A percentile compares a stretch with the other conserved stretches of the same genome.
phyloP scores from a whole-genome alignment of 2,888 invertebrate genomes.

The Drosophila antonietae region DNA sequence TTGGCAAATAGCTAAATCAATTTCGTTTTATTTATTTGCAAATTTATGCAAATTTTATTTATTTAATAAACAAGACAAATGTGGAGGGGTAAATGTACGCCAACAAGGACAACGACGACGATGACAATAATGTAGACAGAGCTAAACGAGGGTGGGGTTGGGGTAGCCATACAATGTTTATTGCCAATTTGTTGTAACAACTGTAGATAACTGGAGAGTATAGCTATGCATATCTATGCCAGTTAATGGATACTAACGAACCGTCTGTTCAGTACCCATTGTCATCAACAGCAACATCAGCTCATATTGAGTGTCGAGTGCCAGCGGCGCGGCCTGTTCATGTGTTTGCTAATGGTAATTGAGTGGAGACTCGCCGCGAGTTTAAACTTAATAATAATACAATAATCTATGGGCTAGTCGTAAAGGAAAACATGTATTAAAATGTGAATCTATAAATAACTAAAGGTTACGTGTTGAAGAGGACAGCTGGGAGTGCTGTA shows the following conservation, averaged over 20 bases:
- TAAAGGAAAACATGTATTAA: neutral
- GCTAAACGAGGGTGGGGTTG: neutral
- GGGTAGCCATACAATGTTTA: slow-evolving; percentile 33
- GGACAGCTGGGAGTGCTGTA: neutral
- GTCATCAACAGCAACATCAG: slow-evolving; percentile 24
- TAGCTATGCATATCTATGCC: slow-evolving; percentile 22
- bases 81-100: slow-evolving; percentile 41
- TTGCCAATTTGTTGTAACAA: slow-evolving; percentile 66
- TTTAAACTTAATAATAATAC: slow-evolving; percentile 18
- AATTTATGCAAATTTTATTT: slow-evolving; percentile 75
- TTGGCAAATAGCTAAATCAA: slow-evolving; percentile 26
- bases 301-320: slow-evolving; percentile 8
- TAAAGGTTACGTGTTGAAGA: neutral
- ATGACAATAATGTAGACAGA: neutral
- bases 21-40: slow-evolving; percentile 25
- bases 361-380: slow-evolving; percentile 21
- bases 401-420: slow-evolving; percentile 5
- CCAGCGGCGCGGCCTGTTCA: slow-evolving; percentile 4
- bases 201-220: slow-evolving; percentile 15
- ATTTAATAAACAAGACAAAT: slow-evolving; percentile 71
- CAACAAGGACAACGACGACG: slow-evolving; percentile 44
- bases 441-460: neutral
- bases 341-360: slow-evolving; percentile 24
- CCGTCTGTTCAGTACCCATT: slow-evolving; percentile 32
- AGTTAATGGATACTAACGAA: slow-evolving; percentile 51